These are phyloP conservation scores for Neodon shergylaensis DNA, from an alignment of 2,113 vertebrate species.

Conservation along the genomic window DNA sequence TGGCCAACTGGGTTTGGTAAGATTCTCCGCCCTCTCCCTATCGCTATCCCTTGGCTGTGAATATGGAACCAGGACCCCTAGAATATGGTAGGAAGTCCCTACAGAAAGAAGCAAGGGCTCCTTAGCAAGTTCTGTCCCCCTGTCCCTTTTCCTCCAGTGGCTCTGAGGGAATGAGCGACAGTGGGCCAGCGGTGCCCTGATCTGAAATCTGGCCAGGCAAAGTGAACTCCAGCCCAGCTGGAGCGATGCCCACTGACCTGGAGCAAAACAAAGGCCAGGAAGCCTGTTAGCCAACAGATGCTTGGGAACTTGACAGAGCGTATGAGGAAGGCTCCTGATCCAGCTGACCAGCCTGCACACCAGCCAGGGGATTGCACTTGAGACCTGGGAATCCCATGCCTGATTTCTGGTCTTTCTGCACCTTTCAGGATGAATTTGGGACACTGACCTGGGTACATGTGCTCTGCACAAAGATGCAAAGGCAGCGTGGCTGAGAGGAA, in stretches of 20 bases:
- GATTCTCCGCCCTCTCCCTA: neutral
- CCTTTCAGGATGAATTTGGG: neutral
- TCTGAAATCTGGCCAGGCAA: neutral
- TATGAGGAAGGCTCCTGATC: neutral
- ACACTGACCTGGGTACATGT: neutral
- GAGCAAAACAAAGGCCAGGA: slow-evolving; percentile 41
- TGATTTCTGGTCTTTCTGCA: neutral
- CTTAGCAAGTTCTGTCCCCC: neutral
- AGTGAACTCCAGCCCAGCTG: neutral
- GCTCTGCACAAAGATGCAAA: neutral
- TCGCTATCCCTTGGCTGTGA: slow-evolving; percentile 26
- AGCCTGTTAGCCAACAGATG: slow-evolving; percentile 13
- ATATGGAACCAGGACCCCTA: slow-evolving; percentile 30
- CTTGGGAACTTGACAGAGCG: neutral
- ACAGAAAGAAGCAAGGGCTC: neutral
- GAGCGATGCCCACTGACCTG: neutral
- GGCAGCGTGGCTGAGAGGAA: neutral
- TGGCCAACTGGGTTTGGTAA: neutral
- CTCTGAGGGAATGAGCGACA: neutral
- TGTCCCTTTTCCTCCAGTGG: neutral
- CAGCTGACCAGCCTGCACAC: neutral
- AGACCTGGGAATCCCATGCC: neutral
- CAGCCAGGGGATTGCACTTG: neutral
- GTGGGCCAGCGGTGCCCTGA: rapidly evolving
- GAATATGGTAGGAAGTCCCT: slow-evolving; percentile 60